Conservation (phyloP, 1,140 invertebrate genomes). For the Hyles vespertilio region DNA sequence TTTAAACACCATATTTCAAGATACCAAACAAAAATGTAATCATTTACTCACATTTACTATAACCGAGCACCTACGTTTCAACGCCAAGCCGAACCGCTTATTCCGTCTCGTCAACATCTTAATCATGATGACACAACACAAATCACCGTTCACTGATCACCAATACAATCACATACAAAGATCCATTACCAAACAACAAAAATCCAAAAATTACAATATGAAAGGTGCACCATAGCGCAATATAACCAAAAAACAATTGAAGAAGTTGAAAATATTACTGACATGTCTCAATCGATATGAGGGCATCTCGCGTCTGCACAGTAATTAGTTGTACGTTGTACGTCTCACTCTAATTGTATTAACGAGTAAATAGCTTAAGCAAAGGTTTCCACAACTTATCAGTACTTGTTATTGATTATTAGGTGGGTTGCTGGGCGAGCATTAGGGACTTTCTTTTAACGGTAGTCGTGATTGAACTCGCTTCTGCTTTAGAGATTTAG, state of each 20-base stretch:
- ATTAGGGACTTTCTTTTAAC: too few species aligned
- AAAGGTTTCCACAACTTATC: conserved; percentile 5
- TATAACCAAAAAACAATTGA: too few species aligned
- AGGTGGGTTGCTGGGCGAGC: too few species aligned
- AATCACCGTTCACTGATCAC: too few species aligned
- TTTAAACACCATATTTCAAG: too few species aligned
- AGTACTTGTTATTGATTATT: conserved; percentile 2
- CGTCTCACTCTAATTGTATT: conserved; percentile 38
- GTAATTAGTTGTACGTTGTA: conserved; percentile 30
- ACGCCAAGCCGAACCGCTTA: conserved; percentile 3
- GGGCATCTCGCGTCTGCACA: conserved; percentile 19
- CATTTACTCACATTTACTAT: conserved; percentile 6
- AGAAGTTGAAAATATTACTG: conserved; percentile 6
- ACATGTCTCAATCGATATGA: conserved; percentile 29
- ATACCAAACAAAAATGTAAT: not conserved
- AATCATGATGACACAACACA: too few species aligned
- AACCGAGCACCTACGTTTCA: conserved; percentile 2
- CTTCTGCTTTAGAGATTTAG: too few species aligned
- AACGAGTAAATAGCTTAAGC: conserved; percentile 23
- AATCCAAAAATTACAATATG: too few species aligned
- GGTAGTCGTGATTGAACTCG: too few species aligned
- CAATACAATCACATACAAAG: too few species aligned
- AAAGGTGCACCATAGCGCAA: too few species aligned
- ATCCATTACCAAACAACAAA: too few species aligned
- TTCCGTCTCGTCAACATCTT: not conserved